These are phyloP conservation scores for Oplegnathus fasciatus DNA, from an alignment of 2,113 vertebrate genomes.

Conservation along the genomic window DNA sequence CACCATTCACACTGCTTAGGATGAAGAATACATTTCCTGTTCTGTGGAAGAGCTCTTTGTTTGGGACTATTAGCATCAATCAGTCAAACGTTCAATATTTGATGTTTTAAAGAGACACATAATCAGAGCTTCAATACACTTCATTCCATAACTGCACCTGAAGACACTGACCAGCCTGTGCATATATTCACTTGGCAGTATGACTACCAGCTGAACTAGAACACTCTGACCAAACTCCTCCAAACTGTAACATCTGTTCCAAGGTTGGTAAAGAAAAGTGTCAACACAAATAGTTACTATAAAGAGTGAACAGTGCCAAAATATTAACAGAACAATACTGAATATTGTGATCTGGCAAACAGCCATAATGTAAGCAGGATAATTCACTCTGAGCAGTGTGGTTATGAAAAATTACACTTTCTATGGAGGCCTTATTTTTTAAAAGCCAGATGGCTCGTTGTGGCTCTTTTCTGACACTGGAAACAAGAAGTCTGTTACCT, in stretches of 20 bases:
- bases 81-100: not conserved
- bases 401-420: not conserved
- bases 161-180: not conserved
- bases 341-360: not conserved
- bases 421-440: not conserved
- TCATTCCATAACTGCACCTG: not conserved
- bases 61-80: not conserved
- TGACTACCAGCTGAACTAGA: not conserved
- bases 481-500: not conserved
- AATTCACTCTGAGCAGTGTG: not conserved
- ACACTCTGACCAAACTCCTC: not conserved
- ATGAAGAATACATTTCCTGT: not conserved
- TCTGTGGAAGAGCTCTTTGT: slow-evolving; percentile 12
- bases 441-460: not conserved
- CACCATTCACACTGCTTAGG: slow-evolving; percentile 4
- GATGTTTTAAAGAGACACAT: not conserved
- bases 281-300: not conserved
- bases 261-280: not conserved
- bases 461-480: not conserved
- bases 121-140: not conserved
- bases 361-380: not conserved
- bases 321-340: not conserved
- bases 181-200: not conserved
- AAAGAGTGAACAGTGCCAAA: not conserved
- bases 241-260: not conserved